Base-by-base conservation (phyloP, 2,113 vertebrate genomes). In the Otus sunia region DNA sequence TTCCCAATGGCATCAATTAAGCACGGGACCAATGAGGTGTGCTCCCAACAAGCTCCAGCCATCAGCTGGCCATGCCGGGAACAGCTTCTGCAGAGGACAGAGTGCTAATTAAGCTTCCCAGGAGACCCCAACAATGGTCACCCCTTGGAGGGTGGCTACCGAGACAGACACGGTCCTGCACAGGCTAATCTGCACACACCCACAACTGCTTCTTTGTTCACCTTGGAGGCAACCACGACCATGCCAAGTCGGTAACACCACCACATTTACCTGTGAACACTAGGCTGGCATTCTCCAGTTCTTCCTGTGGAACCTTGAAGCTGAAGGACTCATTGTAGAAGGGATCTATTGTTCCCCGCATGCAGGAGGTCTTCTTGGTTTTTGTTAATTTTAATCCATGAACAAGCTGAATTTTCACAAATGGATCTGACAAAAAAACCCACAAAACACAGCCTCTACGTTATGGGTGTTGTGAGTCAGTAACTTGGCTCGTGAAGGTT, bases 281-380 rank as follows among this genome's bases (percentile, higher is more conserved):
- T 16, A 99, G 97, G 97, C 99, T 99, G 96, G 98, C 98, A 2
- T 99, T 99, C 94, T 98, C 98, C 83, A 99, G 91, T 72, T 99
- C 98, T 80, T 99, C 99, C 52, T 98, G 98, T 5, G 98, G 98
- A 37, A 99, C 99, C 87, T 99, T 98, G 97, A 99, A 99, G 94
- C 99, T 99, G 96, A 99, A 99, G 86, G 99, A 99, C 92, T 99
- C 99, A 0, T 99, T 99, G 97, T 99, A 99, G 97, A 98, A 99
- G 59, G 99, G 99, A 92, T 99, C 99, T 7, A 99, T 99, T 8
- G 99, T 99, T 27, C 98, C 99, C 68, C 97, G 97, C 98, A 99
- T 98, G 94, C 98, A 99, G 59, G 99, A 99, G 1, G 99, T 99
- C 97, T 99, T 99, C 97, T 99, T 99, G 47, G 98, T 99, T 96